These are phyloP conservation scores for Pangasius macronema DNA, from an alignment of 2,797 vertebrate species.

Conservation along the genomic window DNA sequence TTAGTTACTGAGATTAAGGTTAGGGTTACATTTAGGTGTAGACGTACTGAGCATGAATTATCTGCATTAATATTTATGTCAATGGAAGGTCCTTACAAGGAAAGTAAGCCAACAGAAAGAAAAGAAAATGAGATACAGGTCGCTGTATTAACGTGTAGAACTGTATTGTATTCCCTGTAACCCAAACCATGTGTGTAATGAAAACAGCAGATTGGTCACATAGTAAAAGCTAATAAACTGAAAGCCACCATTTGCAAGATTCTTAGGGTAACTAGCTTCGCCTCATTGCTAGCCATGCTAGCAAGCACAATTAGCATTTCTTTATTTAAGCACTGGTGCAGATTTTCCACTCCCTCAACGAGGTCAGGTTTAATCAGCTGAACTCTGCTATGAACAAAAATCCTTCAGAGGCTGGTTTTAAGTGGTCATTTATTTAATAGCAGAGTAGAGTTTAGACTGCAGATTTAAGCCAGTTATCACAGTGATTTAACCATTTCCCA, in stretches of 20 bases:
- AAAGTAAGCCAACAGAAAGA: not conserved
- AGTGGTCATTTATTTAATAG: not conserved
- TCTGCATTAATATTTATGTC: not conserved
- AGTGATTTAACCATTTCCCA: conserved; percentile 6
- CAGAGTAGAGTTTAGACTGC: not conserved
- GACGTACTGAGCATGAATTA: not conserved
- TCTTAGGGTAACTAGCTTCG: not conserved
- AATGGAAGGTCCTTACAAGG: not conserved
- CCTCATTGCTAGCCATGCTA: conserved; percentile 11
- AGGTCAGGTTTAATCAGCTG: conserved; percentile 21
- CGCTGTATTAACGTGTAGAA: not conserved
- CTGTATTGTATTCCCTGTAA: not conserved
- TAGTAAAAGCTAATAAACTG: not conserved
- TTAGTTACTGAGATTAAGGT: not conserved
- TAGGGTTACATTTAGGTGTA: not conserved
- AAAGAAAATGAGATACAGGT: not conserved
- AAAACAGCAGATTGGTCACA: conserved; percentile 9
- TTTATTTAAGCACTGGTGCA: not conserved
- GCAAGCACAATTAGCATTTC: conserved; percentile 9
- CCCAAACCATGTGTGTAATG: not conserved
- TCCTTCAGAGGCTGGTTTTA: not conserved
- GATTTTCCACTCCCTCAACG: not conserved
- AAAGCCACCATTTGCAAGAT: conserved; percentile 7
- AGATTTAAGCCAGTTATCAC: not conserved
- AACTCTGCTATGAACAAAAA: not conserved